Evolutionary conservation across 2,113 vertebrate genomes (phyloP).

Genomic region (Noturus placidus): DNA sequence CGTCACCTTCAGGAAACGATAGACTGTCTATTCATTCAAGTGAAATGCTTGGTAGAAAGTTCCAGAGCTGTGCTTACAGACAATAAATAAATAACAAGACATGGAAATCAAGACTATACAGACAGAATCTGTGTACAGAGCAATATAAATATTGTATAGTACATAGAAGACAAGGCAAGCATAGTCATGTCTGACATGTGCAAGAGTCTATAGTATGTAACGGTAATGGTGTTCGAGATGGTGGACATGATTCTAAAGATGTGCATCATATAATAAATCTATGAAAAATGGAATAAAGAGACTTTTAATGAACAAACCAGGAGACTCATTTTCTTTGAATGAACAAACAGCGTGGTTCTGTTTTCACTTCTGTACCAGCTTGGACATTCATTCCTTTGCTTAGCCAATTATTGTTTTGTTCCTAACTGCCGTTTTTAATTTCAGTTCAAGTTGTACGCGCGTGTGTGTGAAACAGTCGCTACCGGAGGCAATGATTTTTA

Average conservation of each 20-base stretch:
- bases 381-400: slow-evolving; percentile 43
- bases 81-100: background rate
- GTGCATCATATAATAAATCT: background rate
- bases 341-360: background rate
- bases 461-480: slow-evolving; percentile 1
- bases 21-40: background rate
- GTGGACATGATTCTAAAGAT: background rate
- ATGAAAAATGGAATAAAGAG: background rate
- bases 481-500: background rate
- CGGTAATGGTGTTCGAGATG: background rate
- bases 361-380: background rate
- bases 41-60: background rate
- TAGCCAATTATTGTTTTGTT: slow-evolving; percentile 20
- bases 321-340: background rate
- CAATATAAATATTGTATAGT: background rate
- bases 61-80: background rate
- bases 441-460: background rate
- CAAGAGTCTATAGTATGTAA: background rate
- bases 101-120: background rate
- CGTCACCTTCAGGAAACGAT: background rate
- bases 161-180: background rate
- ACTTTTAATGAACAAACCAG: background rate
- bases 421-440: slow-evolving; percentile 15
- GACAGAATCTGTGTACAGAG: background rate
- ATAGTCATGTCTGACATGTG: background rate